Evolutionary conservation across 2,888 invertebrate genomes (phyloP), one percentile per base, ranked within the genome.

Genomic region (Neuroscelio doddi): DNA sequence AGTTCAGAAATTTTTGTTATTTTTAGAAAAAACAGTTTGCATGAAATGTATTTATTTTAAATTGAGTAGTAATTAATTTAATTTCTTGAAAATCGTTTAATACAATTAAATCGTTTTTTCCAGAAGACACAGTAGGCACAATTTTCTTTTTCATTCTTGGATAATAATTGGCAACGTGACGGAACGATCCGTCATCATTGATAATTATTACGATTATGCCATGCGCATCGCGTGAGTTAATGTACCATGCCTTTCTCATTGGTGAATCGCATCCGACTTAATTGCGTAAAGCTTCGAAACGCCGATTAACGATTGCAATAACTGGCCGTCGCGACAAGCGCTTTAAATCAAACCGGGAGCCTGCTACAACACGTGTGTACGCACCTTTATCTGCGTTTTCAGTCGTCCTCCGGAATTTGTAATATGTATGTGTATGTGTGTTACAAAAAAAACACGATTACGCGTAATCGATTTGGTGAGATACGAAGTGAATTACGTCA

Each of bases 271-370:
- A 72, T 74, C 70, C 49, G 67, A 70, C 70, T 76, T 76, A 73
- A 78, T 77, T 76, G 77, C 72, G 68, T 65, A 68, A 76, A 73
- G 67, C 63, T 72, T 73, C 70, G 71, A 75, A 76, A 73, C 66
- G 71, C 69, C 73, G 77, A 78, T 78, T 74, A 78, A 77, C 74
- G 77, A 77, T 72, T 64, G 75, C 76, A 75, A 71, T 74, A 78
- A 75, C 72, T 63, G 71, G 68, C 63, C 69, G 61, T 53, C 47
- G 64, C 66, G 74, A 76, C 73, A 70, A 67, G 68, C 57, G 65
- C 47, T 66, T 73, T 77, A 75, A 75, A 76, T 77, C 77, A 75
- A 71, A 61, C 38, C 45, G 27, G 29, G 10, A 21, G 3, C 8
- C 29, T 44, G 47, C 64, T 50, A 46, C 53, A 59, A 64, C 44